These are phyloP conservation scores for Trissoscelio sp. DNA, from an alignment of 2,888 invertebrate genomes.

Conservation along the genomic window DNA sequence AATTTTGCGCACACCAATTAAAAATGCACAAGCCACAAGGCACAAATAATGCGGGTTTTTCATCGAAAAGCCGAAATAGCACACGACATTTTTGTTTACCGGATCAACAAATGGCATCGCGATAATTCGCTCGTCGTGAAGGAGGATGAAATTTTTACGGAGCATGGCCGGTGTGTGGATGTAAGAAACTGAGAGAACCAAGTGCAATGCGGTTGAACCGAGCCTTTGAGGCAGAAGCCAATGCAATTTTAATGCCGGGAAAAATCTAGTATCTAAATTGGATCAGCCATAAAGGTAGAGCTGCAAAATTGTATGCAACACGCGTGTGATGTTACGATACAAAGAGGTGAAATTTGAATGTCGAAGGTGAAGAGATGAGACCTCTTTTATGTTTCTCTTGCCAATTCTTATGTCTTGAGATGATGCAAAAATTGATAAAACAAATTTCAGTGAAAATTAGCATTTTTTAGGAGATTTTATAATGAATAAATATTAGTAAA, in stretches of 20 bases:
- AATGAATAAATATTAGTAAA: no score
- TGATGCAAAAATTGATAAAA: no score
- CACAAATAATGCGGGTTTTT: no score
- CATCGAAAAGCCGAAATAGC: no score
- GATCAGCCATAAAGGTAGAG: constrained; percentile 71
- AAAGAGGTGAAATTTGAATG: constrained; percentile 43
- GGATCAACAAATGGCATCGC: constrained; percentile 12
- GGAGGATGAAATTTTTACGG: constrained; percentile 46
- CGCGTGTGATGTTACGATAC: constrained; percentile 53
- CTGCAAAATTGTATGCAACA: constrained; percentile 60
- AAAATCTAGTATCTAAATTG: constrained; percentile 73
- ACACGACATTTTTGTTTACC: no score
- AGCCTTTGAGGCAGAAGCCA: constrained; percentile 74
- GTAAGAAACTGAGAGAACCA: constrained; percentile 58
- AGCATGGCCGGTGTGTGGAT: constrained; percentile 25
- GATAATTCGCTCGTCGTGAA: constrained; percentile 57
- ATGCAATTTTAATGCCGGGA: constrained; percentile 75
- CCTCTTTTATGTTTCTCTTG: not conserved
- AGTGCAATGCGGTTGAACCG: constrained; percentile 68
- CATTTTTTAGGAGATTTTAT: no score
- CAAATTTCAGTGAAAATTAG: no score
- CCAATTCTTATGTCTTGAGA: no score
- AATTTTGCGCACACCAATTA: no score
- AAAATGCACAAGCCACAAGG: no score
- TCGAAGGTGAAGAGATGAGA: not conserved